Evolutionary conservation across 2,888 invertebrate species (phyloP).

Genomic region (Scaptomyza flava): DNA sequence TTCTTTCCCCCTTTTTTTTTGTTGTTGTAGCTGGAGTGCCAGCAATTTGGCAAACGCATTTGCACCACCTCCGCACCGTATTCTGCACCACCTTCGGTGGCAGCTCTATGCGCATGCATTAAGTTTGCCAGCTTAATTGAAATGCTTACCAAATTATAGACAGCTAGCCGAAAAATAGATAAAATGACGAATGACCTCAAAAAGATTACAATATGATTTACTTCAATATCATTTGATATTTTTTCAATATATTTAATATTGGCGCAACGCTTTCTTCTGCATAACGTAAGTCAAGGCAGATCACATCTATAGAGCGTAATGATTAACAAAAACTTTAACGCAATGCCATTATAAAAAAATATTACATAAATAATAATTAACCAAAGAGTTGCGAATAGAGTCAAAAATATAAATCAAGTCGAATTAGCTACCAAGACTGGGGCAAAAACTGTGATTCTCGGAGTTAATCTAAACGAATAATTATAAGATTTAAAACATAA

Average conservation of each 20-base stretch:
- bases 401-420: no score
- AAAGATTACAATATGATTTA: conserved; percentile 51
- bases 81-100: not conserved
- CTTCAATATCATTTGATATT: conserved; percentile 45
- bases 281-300: conserved; percentile 22
- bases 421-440: no score
- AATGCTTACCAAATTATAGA: conserved; percentile 23
- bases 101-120: conserved; percentile 6
- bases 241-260: conserved; percentile 23
- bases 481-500: no score
- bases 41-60: conserved; percentile 52
- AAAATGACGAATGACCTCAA: conserved; percentile 56
- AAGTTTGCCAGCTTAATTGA: conserved; percentile 52
- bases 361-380: not conserved
- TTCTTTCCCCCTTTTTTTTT: not conserved
- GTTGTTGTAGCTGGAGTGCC: conserved; percentile 20
- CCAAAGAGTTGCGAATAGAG: no score
- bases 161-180: not conserved
- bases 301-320: no score
- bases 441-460: no score
- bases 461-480: no score
- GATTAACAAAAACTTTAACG: conserved; percentile 6
- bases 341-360: conserved; percentile 22
- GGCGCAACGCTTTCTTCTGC: conserved; percentile 62
- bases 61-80: conserved; percentile 31